Conservation (phyloP, 2,888 invertebrate genomes). For the Meghimatium bilineatum region DNA sequence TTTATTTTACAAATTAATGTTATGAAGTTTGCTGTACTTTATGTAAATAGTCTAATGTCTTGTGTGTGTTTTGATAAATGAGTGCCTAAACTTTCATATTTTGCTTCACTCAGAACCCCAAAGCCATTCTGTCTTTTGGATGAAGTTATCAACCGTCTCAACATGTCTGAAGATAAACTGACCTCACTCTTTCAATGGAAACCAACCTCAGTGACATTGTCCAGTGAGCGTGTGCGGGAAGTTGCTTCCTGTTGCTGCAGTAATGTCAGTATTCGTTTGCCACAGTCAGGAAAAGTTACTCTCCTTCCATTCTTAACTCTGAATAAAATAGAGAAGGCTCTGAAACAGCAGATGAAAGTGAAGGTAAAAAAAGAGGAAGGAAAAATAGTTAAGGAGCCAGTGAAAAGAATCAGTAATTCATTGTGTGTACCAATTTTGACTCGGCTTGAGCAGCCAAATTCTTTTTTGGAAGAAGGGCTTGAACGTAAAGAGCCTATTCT, state of each 20-base stretch:
- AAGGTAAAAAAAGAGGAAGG: constrained; percentile 34
- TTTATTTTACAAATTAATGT: too few species aligned
- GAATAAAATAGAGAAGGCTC: constrained; percentile 37
- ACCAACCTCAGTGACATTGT: constrained; percentile 39
- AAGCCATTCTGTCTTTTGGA: constrained; percentile 48
- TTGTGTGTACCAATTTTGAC: constrained; percentile 33
- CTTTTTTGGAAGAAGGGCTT: constrained; percentile 25
- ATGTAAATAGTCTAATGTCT: not conserved
- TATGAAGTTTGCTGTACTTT: too few species aligned
- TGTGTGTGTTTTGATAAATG: not conserved
- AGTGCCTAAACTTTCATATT: not conserved
- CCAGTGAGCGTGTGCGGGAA: constrained; percentile 47
- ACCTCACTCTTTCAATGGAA: constrained; percentile 39
- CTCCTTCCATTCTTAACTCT: constrained; percentile 43
- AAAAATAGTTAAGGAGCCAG: constrained; percentile 3
- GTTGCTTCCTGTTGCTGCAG: constrained; percentile 49
- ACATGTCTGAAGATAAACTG: constrained; percentile 41
- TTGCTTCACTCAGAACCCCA: constrained; percentile 31
- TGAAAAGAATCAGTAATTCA: not conserved
- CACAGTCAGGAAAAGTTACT: constrained; percentile 42
- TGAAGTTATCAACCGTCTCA: constrained; percentile 39
- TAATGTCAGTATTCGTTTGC: constrained; percentile 48
- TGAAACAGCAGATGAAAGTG: constrained; percentile 35
- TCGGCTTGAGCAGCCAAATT: constrained; percentile 30
- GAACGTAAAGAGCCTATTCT: not conserved